These are phyloP conservation scores for Andrena trimmerana DNA, from an alignment of 2,888 invertebrate species.

Conservation along the genomic window DNA sequence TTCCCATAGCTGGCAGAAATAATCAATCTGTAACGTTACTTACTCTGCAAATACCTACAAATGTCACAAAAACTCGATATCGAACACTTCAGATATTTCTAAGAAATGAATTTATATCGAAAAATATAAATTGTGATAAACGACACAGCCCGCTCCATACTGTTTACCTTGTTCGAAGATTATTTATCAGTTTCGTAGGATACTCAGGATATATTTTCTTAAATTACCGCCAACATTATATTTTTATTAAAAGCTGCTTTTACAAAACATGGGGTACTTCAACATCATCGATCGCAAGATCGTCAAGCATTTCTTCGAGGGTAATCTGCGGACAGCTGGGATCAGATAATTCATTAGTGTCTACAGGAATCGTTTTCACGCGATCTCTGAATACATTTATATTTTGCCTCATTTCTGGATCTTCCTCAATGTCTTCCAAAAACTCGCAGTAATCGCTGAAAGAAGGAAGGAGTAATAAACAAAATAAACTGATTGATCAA, in stretches of 20 bases:
- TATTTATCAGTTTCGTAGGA: background rate
- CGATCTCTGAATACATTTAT: constrained; percentile 95
- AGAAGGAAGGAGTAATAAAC: constrained; percentile 4
- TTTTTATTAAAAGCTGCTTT: constrained; percentile 10
- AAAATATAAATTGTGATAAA: background rate
- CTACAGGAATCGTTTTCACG: constrained; percentile 86
- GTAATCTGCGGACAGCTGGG: constrained; percentile 91
- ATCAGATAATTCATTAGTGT: constrained; percentile 87
- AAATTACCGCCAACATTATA: background rate
- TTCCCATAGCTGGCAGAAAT: no score
- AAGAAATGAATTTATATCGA: no score
- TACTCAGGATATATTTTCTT: background rate
- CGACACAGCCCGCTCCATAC: background rate
- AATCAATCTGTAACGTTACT: no score
- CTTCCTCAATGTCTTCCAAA: constrained; percentile 98
- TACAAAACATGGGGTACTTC: constrained; percentile 83
- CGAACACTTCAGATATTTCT: no score
- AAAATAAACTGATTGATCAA: background rate
- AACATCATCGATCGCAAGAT: constrained; percentile 92
- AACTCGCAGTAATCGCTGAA: constrained; percentile 97
- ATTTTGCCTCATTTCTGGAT: constrained; percentile 94
- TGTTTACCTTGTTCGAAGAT: background rate
- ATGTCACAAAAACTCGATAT: no score
- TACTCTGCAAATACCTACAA: no score
- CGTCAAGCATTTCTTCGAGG: constrained; percentile 97